Evolutionary conservation across 1,140 invertebrate species (phyloP).

Genomic region (Ectropis grisescens): DNA sequence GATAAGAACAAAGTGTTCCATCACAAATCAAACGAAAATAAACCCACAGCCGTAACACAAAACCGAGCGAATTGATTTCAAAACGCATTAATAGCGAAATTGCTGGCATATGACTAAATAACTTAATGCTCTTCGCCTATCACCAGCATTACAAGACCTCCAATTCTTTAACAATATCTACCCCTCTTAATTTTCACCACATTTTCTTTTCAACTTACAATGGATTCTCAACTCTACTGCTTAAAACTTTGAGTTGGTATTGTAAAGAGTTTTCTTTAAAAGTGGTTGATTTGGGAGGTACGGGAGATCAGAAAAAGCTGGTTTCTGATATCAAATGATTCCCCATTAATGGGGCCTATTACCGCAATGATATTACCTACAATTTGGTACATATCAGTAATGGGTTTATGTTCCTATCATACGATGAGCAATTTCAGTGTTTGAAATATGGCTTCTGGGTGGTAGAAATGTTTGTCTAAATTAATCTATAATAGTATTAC

Average conservation of each 20-base stretch:
- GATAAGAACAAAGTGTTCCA: background rate
- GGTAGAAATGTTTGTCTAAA: too few relatives aligned
- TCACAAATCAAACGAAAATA: conserved; percentile 9
- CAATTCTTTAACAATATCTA: conserved; percentile 12
- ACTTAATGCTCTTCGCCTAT: conserved; percentile 30
- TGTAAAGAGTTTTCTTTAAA: too few relatives aligned
- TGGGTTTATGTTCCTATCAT: conserved; percentile 19
- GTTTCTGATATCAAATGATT: conserved; percentile 27
- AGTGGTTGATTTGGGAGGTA: too few relatives aligned
- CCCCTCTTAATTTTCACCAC: too few relatives aligned
- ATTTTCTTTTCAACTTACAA: too few relatives aligned
- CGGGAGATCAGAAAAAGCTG: too few relatives aligned
- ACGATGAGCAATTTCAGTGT: conserved; percentile 10
- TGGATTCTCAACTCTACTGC: too few relatives aligned
- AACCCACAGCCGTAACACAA: conserved; percentile 9
- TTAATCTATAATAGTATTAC: too few relatives aligned
- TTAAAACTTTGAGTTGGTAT: too few relatives aligned
- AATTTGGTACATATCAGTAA: conserved; percentile 45
- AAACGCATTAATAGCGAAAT: conserved; percentile 41
- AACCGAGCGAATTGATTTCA: conserved; percentile 31
- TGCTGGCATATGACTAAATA: conserved; percentile 41
- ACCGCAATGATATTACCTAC: conserved; percentile 45
- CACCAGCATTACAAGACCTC: conserved; percentile 13
- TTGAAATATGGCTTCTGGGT: too few relatives aligned
- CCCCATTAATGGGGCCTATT: conserved; percentile 35